These are phyloP conservation scores for Coluber constrictor DNA, from an alignment of 2,797 vertebrate species.

Conservation along the genomic window DNA sequence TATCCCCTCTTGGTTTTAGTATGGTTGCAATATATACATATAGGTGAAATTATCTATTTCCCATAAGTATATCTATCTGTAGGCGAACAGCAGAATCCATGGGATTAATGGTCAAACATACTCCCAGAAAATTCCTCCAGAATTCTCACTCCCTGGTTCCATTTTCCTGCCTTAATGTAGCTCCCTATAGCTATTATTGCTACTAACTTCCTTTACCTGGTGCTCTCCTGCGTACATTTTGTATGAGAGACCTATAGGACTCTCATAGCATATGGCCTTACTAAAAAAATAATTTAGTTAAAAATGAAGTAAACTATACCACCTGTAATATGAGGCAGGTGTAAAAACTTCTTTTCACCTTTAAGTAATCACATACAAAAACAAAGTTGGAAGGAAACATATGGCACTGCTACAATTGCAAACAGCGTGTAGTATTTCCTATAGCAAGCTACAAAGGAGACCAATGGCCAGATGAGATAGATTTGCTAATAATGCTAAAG, in stretches of 20 bases:
- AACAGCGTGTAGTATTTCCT: background rate
- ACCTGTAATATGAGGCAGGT: background rate
- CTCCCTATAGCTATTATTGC: background rate
- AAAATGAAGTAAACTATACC: background rate
- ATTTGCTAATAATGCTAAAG: background rate
- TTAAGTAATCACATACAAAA: background rate
- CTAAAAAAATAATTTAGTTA: background rate
- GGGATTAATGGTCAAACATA: background rate
- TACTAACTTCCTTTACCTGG: background rate
- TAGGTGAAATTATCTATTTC: no score
- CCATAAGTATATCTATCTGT: background rate
- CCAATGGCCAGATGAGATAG: background rate
- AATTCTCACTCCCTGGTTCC: background rate
- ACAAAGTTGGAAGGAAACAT: background rate
- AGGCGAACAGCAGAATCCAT: background rate
- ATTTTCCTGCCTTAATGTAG: background rate
- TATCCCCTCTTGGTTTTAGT: no score
- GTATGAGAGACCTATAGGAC: background rate
- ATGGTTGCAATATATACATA: no score
- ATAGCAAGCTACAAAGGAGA: background rate
- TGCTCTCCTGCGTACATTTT: background rate
- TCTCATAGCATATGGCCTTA: background rate
- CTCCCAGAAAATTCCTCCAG: background rate
- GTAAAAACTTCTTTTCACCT: background rate
- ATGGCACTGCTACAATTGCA: background rate